Base-by-base conservation (phyloP, 2,113 vertebrate genomes). In the Amazona guildingii region DNA sequence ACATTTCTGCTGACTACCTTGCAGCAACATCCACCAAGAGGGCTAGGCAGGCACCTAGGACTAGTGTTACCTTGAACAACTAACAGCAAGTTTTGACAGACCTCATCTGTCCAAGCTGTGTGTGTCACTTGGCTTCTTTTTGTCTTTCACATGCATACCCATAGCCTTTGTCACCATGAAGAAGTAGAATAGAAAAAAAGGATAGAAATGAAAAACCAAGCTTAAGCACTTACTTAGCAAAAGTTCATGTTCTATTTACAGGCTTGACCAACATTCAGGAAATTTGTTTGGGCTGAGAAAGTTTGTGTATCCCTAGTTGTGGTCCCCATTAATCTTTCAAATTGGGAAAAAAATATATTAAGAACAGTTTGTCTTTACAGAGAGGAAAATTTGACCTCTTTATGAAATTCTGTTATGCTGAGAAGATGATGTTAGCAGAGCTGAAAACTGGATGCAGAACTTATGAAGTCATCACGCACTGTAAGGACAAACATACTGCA, bases 401-500 rank as follows among this genome's bases (percentile, higher is more conserved):
- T n/a, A 33, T 27, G 41, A 55, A 54, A 64, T 46, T 70, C 20
- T 44, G 35, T 37, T 51, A 29, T 0, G 1, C 14, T 37, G 24
- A 48, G 11, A 17, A 63, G 81, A 21, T 76, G 39, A 41, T 29
- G 28, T 55, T 33, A 77, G 16, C 27, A 14, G 46, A 83, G 27
- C 52, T 46, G 49, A 57, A 55, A 73, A 41, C 41, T 66, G 57
- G 31, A 37, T 11, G 7, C 23, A 46, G 28, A 31, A n/a, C n/a
- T 66, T 70, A 25, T 0, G 0, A 41, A 61, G 57, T 31, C 24
- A 15, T 17, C 54, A 33, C 3, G 7, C 48, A 10, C 4, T 29
- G 8, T 21, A 41, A 77, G 66, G 72, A 43, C 0, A 0, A 13
- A 54, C 6, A 4, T 1, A 3, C 5, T 11, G 29, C 0, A 0